Conservation (phyloP, 1,140 invertebrate species). For the Tetragnatha versicolor region DNA sequence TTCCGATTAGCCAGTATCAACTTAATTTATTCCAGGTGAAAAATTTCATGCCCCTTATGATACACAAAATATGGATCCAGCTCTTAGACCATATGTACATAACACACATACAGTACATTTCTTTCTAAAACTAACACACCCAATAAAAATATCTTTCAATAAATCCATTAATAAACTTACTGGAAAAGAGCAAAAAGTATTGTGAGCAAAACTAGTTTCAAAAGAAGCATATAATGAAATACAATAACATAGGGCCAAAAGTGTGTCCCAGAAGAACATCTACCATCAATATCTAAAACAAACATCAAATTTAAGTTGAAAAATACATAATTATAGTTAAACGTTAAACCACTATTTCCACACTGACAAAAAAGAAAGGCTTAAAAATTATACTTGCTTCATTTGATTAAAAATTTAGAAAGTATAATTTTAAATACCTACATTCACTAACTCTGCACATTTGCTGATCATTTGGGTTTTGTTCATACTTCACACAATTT, state of each 20-base stretch:
- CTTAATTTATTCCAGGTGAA: too few relatives aligned
- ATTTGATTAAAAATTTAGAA: neutral
- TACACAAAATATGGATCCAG: too few relatives aligned
- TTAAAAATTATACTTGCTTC: too few relatives aligned
- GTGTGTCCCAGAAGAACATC: slow-evolving; percentile 61
- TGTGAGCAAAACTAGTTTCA: slow-evolving; percentile 65
- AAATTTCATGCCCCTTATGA: too few relatives aligned
- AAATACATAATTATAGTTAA: neutral
- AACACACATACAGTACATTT: too few relatives aligned
- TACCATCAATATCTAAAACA: slow-evolving; percentile 49
- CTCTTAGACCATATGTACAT: too few relatives aligned
- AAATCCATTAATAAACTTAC: slow-evolving; percentile 58
- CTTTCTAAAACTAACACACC: too few relatives aligned
- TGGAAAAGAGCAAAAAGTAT: slow-evolving; percentile 65
- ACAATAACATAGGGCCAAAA: slow-evolving; percentile 62
- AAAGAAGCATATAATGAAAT: slow-evolving; percentile 64
- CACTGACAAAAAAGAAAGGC: too few relatives aligned
- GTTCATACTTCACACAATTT: slow-evolving; percentile 11
- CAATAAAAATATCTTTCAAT: too few relatives aligned
- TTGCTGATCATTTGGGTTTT: slow-evolving; percentile 2
- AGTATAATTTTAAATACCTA: neutral
- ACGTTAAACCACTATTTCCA: too few relatives aligned
- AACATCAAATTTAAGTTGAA: neutral
- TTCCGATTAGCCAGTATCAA: too few relatives aligned
- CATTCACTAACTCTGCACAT: slow-evolving; percentile 25